phyloP scores from a whole-genome alignment of 2,113 vertebrate species.

The Larimichthys polyactis region DNA sequence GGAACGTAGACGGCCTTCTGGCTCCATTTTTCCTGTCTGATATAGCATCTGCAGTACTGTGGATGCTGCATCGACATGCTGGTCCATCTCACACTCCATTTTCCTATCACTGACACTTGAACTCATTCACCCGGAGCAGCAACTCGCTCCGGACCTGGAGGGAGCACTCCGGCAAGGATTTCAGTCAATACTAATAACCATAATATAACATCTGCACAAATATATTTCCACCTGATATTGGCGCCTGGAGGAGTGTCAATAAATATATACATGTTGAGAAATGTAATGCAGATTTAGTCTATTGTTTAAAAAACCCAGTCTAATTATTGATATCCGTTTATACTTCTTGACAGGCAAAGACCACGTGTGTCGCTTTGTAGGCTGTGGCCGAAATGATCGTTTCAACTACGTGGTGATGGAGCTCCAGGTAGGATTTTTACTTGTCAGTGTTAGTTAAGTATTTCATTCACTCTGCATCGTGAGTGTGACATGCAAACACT shows the following conservation, averaged over 20 bases:
- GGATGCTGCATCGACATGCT: too few relatives aligned
- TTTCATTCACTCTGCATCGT: not conserved
- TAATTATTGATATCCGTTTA: too few relatives aligned
- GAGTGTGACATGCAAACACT: not conserved
- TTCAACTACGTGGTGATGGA: constrained; percentile 99
- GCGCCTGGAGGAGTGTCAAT: not conserved
- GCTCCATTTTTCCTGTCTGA: too few relatives aligned
- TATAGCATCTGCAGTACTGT: too few relatives aligned
- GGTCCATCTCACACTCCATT: too few relatives aligned
- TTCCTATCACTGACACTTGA: too few relatives aligned
- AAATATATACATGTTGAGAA: not conserved
- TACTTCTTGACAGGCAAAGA: constrained; percentile 90
- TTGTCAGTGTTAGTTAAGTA: not conserved
- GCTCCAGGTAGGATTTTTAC: constrained; percentile 88
- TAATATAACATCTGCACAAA: not conserved
- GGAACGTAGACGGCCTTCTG: too few relatives aligned
- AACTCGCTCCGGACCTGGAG: too few relatives aligned
- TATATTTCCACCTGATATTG: not conserved
- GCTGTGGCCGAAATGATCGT: constrained; percentile 96
- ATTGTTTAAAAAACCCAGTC: not conserved
- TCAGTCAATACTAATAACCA: not conserved
- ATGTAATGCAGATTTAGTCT: not conserved
- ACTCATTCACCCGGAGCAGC: too few relatives aligned
- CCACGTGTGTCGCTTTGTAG: constrained; percentile 97
- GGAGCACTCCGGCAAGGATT: not conserved